Evolutionary conservation across 2,888 invertebrate genomes (phyloP).

Genomic region (Lycophotia porphyrea): DNA sequence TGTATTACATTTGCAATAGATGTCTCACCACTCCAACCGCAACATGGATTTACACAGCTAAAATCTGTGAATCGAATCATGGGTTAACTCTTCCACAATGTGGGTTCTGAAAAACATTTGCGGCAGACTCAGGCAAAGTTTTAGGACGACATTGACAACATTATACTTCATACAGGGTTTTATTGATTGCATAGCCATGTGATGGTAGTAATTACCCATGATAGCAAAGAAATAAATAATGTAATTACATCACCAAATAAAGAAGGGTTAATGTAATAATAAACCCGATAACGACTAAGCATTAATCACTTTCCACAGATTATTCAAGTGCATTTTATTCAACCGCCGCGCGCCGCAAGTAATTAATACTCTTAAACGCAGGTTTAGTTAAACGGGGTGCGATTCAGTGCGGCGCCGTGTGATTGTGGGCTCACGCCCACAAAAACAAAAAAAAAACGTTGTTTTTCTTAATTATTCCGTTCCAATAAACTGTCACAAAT

Average conservation of each 20-base stretch:
- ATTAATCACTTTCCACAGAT: constrained; percentile 8
- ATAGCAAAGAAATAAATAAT: background rate
- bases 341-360: background rate
- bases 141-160: background rate
- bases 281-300: constrained; percentile 1
- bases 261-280: too few relatives aligned
- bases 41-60: background rate
- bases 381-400: constrained; percentile 5
- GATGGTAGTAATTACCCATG: background rate
- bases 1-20: constrained; percentile 1
- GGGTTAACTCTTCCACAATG: background rate
- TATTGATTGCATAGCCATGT: background rate
- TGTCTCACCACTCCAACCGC: background rate
- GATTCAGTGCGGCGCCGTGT: background rate
- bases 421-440: too few relatives aligned
- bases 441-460: too few relatives aligned
- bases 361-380: constrained; percentile 44
- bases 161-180: background rate
- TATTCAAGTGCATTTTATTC: constrained; percentile 27
- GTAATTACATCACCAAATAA: background rate
- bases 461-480: constrained; percentile 9
- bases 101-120: background rate
- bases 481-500: constrained; percentile 8
- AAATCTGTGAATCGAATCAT: background rate
- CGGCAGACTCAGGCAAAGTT: background rate